phyloP scores from a whole-genome alignment of 1,140 invertebrate species.

The Temnothorax longispinosus region DNA sequence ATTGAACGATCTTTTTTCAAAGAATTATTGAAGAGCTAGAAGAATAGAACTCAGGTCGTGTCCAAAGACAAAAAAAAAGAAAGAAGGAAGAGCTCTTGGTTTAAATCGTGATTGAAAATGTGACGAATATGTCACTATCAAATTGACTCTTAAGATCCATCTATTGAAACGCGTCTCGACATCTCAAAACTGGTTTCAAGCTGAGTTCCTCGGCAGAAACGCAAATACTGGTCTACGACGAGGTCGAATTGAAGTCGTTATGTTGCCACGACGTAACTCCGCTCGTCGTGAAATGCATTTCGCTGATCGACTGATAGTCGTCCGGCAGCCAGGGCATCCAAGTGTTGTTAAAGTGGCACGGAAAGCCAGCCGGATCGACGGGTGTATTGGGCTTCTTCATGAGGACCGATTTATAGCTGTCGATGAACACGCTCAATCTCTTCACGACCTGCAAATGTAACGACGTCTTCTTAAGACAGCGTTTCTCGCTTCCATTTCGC shows the following conservation, averaged over 20 bases:
- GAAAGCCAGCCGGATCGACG: constrained; percentile 81
- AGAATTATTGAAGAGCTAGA: background rate
- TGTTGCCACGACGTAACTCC: background rate
- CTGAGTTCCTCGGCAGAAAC: background rate
- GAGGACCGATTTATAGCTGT: constrained; percentile 73
- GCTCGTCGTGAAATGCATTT: background rate
- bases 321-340: constrained; percentile 84
- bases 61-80: background rate
- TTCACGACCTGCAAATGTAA: constrained; percentile 70
- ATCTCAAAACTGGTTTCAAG: background rate
- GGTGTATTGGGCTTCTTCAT: constrained; percentile 73
- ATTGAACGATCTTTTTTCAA: background rate
- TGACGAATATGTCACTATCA: background rate
- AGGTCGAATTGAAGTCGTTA: background rate
- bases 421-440: constrained; percentile 74
- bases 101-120: background rate
- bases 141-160: background rate
- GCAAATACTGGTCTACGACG: background rate
- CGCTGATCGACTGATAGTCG: background rate
- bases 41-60: background rate
- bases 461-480: background rate
- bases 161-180: background rate
- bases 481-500: background rate
- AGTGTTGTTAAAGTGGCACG: constrained; percentile 77
- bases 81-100: background rate